Percentiles rank a stretch among this genome's conserved stretches.
Conservation (phyloP, 2,797 vertebrate species). For the Thalassophryne amazonica region DNA sequence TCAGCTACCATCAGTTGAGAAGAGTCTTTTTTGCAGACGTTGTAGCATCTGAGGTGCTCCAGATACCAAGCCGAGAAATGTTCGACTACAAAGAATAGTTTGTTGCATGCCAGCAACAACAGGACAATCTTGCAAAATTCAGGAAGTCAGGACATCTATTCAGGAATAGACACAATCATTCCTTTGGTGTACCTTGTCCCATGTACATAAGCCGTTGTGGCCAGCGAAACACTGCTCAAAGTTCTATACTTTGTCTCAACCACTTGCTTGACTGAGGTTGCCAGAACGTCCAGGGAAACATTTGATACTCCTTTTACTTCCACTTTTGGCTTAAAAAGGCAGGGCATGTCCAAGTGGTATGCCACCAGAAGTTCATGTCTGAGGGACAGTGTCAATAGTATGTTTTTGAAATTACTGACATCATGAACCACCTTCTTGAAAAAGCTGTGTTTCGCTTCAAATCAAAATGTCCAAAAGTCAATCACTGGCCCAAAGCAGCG, state of each 20-base stretch:
- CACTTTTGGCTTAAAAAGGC: slow-evolving; percentile 21
- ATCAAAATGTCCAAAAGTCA: slow-evolving; percentile 10
- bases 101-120: neutral
- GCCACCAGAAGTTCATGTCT: slow-evolving; percentile 28
- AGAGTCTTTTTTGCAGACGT: neutral
- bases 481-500: slow-evolving; percentile 19
- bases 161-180: too few species aligned
- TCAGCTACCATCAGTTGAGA: neutral
- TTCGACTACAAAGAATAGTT: slow-evolving; percentile 4
- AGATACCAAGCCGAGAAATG: slow-evolving; percentile 7
- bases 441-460: slow-evolving; percentile 21
- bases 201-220: neutral
- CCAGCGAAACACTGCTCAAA: neutral
- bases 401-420: slow-evolving; percentile 27
- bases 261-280: slow-evolving; percentile 1
- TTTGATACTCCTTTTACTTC: slow-evolving; percentile 2
- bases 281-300: slow-evolving; percentile 8
- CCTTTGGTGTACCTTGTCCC: neutral
- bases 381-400: slow-evolving; percentile 15
- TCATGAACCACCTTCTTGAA: slow-evolving; percentile 16
- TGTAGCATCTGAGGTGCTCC: slow-evolving; percentile 4
- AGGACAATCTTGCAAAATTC: slow-evolving; percentile 11
- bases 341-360: slow-evolving; percentile 15
- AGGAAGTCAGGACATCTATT: too few species aligned
- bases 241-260: slow-evolving; percentile 9